Base-by-base conservation (phyloP, 2,797 vertebrate species). In the Enteromius thamalakanensis region DNA sequence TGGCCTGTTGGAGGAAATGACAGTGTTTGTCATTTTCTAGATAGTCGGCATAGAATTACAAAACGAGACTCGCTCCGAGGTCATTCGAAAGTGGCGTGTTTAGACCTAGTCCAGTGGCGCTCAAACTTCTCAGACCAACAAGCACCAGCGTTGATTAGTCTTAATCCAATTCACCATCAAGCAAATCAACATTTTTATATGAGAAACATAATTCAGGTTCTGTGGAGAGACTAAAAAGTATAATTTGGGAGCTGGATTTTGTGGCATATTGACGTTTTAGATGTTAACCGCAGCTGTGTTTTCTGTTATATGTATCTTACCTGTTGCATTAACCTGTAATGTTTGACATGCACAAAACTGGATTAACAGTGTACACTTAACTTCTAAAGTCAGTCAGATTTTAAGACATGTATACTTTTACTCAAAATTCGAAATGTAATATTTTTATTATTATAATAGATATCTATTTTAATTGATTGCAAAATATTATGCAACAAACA, bases 1-100 rank as follows among this genome's bases (percentile, higher is more conserved):
- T 96, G 96, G 96, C 95, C 96, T 96, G 92, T 91, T 60, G 90
- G 17, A 26, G 67, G 51, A 82, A 83, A 85, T 78, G 40, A 79
- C 65, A 51, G 15, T 1, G 17, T 15, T 26, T 76, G 64, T 80
- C 40, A 81, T 85, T 72, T 84, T 81, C 65, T 29, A 29, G 37
- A 45, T 32, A 23, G n/a, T 65, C 26, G 15, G 5, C 19, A 2
- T 37, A 75, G 49, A 55, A 55, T 32, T 64, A 19, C 23, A 64
- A 55, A 2, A 8, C 0, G 10, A 29, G 58, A 64, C 9, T 12
- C 6, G 1, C 17, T 76, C 74, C 15, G 32, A 55, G 34, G 19
- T 26, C 14, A 26, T 42, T 37, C 7, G 21, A 37, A 60, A 26
- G 37, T 40, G 51, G 17, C 2, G 1, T 58, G 32, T 4, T 37